Percentiles rank a stretch among this genome's conserved stretches.
Evolutionary conservation across 2,888 invertebrate species (phyloP).

Genomic region (Sinohyriopsis cumingii): DNA sequence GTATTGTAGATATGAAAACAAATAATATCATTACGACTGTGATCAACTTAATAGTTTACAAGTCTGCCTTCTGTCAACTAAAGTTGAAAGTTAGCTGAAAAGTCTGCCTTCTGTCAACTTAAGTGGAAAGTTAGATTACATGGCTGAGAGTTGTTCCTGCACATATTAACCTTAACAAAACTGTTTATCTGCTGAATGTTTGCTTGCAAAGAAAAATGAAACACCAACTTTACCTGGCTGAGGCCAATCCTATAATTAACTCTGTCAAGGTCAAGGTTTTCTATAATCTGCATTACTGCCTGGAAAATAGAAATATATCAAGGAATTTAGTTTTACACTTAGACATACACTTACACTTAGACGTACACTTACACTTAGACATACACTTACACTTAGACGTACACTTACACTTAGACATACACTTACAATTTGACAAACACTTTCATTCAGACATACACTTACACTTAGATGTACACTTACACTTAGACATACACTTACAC

Average conservation of each 20-base stretch:
- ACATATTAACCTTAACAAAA: constrained; percentile 2
- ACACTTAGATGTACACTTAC: no score
- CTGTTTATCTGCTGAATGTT: not conserved
- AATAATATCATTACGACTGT: no score
- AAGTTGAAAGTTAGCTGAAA: not conserved
- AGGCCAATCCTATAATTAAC: constrained; percentile 91
- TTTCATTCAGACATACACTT: no score
- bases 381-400: no score
- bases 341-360: not conserved
- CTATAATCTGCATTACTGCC: constrained; percentile 86
- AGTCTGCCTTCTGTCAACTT: no score
- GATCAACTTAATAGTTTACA: no score
- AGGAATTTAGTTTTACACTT: not conserved
- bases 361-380: not conserved
- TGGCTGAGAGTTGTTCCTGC: not conserved
- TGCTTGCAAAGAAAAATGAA: constrained; percentile 1
- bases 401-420: no score
- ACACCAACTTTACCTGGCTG: constrained; percentile 82
- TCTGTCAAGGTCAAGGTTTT: constrained; percentile 87
- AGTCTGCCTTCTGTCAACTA: no score
- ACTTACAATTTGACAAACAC: no score
- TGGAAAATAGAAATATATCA: constrained; percentile 24
- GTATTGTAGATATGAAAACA: no score
- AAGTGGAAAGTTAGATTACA: not conserved
- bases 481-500: no score